phyloP scores from a whole-genome alignment of 2,113 vertebrate genomes.

The Suncus etruscus region DNA sequence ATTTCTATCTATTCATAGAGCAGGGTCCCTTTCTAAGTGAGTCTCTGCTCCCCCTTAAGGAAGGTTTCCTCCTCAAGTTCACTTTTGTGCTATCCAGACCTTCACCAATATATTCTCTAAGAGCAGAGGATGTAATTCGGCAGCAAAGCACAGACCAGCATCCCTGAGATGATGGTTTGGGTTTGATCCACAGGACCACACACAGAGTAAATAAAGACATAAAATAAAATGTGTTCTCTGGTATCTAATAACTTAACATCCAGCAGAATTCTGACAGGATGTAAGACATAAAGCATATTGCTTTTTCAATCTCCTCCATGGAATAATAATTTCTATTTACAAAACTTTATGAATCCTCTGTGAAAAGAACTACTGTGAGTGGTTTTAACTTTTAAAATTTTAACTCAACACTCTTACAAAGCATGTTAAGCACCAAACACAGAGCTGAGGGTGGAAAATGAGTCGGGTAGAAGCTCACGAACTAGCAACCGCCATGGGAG shows the following conservation, averaged over 20 bases:
- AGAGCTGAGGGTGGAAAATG: background rate
- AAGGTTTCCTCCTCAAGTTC: background rate
- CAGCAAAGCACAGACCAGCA: too few relatives aligned
- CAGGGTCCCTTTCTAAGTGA: background rate
- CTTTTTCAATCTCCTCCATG: conserved; percentile 38
- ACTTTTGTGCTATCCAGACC: background rate
- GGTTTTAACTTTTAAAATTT: conserved; percentile 23
- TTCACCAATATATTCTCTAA: conserved; percentile 25
- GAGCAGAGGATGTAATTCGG: too few relatives aligned
- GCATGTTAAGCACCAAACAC: background rate
- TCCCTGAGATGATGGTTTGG: too few relatives aligned
- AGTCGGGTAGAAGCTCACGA: background rate
- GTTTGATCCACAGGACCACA: too few relatives aligned
- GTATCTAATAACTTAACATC: conserved; percentile 57
- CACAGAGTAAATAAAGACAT: too few relatives aligned
- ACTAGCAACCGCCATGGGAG: background rate
- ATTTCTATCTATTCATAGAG: background rate
- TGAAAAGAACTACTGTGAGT: background rate
- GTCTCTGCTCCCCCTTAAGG: background rate
- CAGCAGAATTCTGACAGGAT: conserved; percentile 54
- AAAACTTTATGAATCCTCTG: conserved; percentile 40
- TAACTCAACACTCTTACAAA: conserved; percentile 41
- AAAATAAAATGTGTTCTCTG: conserved; percentile 3
- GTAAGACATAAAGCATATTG: conserved; percentile 36
- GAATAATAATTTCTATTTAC: conserved; percentile 18